Evolutionary conservation across 2,113 vertebrate genomes (phyloP).

Genomic region (Brachionichthys hirsutus): DNA sequence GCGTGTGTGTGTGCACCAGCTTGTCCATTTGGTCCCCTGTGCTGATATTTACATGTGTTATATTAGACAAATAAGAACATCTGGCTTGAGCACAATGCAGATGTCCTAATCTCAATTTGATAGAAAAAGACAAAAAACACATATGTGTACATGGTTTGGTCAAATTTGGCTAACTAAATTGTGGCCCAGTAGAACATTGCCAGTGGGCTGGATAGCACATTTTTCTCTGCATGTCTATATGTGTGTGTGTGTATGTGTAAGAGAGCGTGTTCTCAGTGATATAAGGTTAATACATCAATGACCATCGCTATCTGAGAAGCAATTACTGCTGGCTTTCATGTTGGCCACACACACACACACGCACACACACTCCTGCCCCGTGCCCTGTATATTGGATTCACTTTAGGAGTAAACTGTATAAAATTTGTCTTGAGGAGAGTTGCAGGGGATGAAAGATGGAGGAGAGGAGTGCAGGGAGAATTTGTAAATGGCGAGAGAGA

Average conservation of each 20-base stretch:
- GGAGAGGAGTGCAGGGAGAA: conserved; percentile 10
- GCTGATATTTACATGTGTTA: conserved; percentile 39
- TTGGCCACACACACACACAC: conserved; percentile 10
- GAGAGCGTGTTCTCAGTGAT: conserved; percentile 32
- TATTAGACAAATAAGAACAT: conserved; percentile 54
- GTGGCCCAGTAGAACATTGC: conserved; percentile 18
- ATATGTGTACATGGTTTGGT: conserved; percentile 6
- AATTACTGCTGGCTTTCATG: conserved; percentile 57
- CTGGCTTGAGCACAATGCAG: conserved; percentile 36
- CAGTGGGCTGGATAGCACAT: conserved; percentile 12
- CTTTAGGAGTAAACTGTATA: conserved; percentile 25
- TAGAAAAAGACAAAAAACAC: conserved; percentile 24
- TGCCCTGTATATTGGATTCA: conserved; percentile 18
- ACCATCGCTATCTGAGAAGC: conserved; percentile 48
- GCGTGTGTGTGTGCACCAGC: conserved; percentile 30
- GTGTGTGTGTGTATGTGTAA: background rate
- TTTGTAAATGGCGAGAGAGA: conserved; percentile 25
- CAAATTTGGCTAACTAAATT: conserved; percentile 16
- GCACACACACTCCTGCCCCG: background rate
- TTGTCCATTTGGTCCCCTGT: conserved; percentile 31
- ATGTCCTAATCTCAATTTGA: conserved; percentile 33
- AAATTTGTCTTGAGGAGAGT: conserved; percentile 8
- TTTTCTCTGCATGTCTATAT: conserved; percentile 2
- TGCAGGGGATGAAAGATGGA: conserved; percentile 26
- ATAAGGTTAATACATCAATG: conserved; percentile 62